These are phyloP conservation scores for Metallyticus violacea DNA, from an alignment of 2,888 invertebrate species.

Conservation along the genomic window DNA sequence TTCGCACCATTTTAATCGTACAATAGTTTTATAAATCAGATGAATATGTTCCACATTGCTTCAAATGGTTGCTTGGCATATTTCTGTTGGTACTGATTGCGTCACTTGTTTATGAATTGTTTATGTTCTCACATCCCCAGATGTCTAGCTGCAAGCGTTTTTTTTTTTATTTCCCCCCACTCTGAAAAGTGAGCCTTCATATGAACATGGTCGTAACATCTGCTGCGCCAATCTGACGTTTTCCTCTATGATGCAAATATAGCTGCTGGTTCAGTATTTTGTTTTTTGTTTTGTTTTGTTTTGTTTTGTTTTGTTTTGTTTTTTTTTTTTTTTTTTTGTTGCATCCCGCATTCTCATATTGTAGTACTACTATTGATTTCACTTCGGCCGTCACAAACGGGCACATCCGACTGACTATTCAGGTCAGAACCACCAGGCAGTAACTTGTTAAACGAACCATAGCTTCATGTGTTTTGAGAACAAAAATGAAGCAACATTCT, in stretches of 20 bases:
- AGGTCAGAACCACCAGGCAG: neutral
- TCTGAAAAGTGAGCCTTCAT: neutral
- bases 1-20: too few species aligned
- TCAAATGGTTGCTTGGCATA: too few species aligned
- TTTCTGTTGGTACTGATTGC: too few species aligned
- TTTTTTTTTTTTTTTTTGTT: neutral
- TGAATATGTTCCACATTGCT: too few species aligned
- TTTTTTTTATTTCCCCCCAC: neutral
- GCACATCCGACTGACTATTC: neutral
- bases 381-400: neutral
- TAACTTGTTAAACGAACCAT: neutral
- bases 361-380: neutral
- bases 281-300: neutral
- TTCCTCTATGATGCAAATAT: neutral
- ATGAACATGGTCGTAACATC: neutral
- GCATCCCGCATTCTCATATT: neutral
- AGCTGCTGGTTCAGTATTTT: neutral
- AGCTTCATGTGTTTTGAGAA: neutral
- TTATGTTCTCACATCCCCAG: neutral
- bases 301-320: neutral
- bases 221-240: neutral
- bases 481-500: too few species aligned
- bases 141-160: neutral
- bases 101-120: neutral
- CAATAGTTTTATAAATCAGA: too few species aligned